phyloP scores from a whole-genome alignment of 2,888 invertebrate species.

The Teleogryllus oceanicus region DNA sequence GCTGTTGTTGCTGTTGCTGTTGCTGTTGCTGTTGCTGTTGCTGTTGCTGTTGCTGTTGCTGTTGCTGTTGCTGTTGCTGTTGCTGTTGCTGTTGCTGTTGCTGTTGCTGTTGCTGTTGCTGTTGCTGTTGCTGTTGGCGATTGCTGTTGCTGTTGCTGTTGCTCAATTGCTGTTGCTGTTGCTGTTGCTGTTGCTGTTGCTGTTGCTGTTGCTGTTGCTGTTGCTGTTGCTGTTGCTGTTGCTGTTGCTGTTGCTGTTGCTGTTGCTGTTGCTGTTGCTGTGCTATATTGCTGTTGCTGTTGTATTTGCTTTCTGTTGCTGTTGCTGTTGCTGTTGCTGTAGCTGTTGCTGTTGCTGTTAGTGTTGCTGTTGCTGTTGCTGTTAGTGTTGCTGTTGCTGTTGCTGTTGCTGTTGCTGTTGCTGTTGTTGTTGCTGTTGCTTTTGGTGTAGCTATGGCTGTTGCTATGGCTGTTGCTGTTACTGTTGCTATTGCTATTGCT shows the following conservation, averaged over 20 bases:
- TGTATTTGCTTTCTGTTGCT: constrained; percentile 23
- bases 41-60: constrained; percentile 26
- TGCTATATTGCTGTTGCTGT: constrained; percentile 11
- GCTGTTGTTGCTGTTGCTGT: constrained; percentile 27
- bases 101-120: constrained; percentile 27
- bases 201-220: constrained; percentile 27
- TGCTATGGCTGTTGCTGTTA: constrained; percentile 23
- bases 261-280: constrained; percentile 23
- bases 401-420: constrained; percentile 27
- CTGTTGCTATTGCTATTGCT: constrained; percentile 22
- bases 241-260: constrained; percentile 26
- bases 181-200: constrained; percentile 27
- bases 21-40: constrained; percentile 27
- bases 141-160: constrained; percentile 26
- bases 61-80: constrained; percentile 26
- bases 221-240: constrained; percentile 27
- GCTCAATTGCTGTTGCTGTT: constrained; percentile 26
- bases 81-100: constrained; percentile 24
- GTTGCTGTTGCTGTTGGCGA: no score
- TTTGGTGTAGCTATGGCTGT: constrained; percentile 22
- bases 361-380: no score
- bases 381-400: no score
- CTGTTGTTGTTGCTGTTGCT: constrained; percentile 26
- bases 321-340: constrained; percentile 26
- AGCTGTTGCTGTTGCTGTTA: constrained; percentile 26